These are phyloP conservation scores for Cnemophilus loriae DNA, from an alignment of 2,113 vertebrate genomes.

Conservation along the genomic window DNA sequence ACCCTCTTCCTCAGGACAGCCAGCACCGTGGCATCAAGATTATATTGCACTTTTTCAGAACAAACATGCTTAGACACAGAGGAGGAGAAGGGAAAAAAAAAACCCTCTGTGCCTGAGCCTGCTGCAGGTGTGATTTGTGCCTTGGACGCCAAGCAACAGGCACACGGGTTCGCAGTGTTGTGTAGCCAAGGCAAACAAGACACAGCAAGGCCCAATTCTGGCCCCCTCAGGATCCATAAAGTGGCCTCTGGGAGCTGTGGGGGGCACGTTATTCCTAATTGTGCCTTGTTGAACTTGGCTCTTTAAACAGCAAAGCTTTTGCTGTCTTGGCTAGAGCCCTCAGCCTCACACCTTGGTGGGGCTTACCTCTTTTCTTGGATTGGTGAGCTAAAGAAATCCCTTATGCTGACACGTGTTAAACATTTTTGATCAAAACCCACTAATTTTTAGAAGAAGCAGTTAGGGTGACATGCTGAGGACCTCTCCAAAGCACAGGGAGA, in stretches of 20 bases:
- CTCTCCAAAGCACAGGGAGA: background rate
- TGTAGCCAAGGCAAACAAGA: constrained; percentile 61
- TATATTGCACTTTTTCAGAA: background rate
- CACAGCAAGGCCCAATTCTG: constrained; percentile 5
- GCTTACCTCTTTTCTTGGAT: background rate
- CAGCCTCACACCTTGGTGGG: constrained; percentile 44
- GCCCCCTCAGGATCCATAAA: constrained; percentile 43
- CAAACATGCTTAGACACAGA: background rate
- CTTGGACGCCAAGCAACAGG: background rate
- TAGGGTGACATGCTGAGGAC: background rate
- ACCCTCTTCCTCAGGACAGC: background rate
- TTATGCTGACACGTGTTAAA: background rate
- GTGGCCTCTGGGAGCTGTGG: constrained; percentile 26
- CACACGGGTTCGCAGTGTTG: background rate
- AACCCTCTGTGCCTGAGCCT: background rate
- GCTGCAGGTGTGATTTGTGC: constrained; percentile 55
- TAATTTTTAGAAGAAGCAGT: background rate
- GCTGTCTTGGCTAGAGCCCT: constrained; percentile 35
- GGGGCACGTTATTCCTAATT: constrained; percentile 56
- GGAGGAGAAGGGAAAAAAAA: background rate
- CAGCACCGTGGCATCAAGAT: background rate
- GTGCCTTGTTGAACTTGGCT: constrained; percentile 67
- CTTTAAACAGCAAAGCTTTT: constrained; percentile 5
- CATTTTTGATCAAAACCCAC: constrained; percentile 28
- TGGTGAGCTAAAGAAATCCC: background rate